These are phyloP conservation scores for Phania funesta DNA, from an alignment of 2,888 invertebrate genomes.

Conservation along the genomic window DNA sequence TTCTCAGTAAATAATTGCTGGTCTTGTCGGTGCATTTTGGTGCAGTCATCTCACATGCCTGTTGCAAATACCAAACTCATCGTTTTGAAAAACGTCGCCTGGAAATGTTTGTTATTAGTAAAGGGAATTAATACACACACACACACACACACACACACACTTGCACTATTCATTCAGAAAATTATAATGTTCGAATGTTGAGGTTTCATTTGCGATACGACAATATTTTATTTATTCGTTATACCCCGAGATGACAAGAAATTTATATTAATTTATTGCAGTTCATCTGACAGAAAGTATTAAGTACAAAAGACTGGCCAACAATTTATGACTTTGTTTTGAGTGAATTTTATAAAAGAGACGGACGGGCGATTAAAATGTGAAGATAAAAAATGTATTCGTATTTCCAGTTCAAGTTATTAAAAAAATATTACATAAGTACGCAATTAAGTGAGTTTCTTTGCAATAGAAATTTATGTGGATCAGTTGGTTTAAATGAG, in stretches of 20 bases:
- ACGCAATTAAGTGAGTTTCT: slow-evolving; percentile 40
- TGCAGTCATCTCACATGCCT: slow-evolving; percentile 6
- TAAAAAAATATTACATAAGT: slow-evolving; percentile 25
- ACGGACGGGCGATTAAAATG: slow-evolving; percentile 34
- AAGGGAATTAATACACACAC: background rate
- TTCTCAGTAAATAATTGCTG: background rate
- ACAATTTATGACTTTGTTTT: slow-evolving; percentile 79
- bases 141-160: too few species aligned
- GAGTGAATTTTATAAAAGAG: slow-evolving; percentile 69
- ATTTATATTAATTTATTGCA: slow-evolving; percentile 79
- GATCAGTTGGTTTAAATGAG: slow-evolving; percentile 20
- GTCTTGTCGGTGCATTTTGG: background rate
- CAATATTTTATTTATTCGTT: slow-evolving; percentile 50
- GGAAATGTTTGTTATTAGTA: background rate
- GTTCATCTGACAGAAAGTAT: slow-evolving; percentile 78
- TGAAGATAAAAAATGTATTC: background rate
- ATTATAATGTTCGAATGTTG: slow-evolving; percentile 41
- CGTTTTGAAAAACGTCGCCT: background rate
- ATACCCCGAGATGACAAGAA: slow-evolving; percentile 74
- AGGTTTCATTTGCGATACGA: slow-evolving; percentile 32
- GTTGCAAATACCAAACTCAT: background rate
- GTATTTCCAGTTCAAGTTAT: slow-evolving; percentile 29
- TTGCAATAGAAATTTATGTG: slow-evolving; percentile 8
- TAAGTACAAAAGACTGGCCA: slow-evolving; percentile 73
- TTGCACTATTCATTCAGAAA: slow-evolving; percentile 29